Percentiles rank a stretch among this genome's conserved stretches.
These are phyloP conservation scores for Drosophila anomalipes DNA, from an alignment of 2,888 invertebrate species.

Conservation along the genomic window DNA sequence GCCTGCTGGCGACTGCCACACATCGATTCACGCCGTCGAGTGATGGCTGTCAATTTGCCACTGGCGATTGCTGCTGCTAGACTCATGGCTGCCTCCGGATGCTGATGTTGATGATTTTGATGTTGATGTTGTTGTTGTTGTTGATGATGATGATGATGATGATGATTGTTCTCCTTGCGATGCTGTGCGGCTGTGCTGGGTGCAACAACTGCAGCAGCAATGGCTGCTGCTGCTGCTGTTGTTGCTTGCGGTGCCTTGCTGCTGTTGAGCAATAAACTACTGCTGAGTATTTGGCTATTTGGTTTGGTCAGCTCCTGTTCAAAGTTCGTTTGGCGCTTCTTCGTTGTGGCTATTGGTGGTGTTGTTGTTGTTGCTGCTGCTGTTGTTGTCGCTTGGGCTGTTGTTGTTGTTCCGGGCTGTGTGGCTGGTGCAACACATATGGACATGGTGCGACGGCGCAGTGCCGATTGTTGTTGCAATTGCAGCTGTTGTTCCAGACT, in stretches of 20 bases:
- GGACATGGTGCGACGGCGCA: constrained; percentile 74
- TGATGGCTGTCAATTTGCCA: constrained; percentile 66
- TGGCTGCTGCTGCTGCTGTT: constrained; percentile 20
- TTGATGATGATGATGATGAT: constrained; percentile 53
- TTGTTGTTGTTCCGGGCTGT: constrained; percentile 8
- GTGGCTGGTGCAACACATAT: constrained; percentile 60
- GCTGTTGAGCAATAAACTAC: constrained; percentile 66
- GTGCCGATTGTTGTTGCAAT: constrained; percentile 46
- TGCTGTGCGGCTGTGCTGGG: constrained; percentile 55
- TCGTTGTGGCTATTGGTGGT: constrained; percentile 46
- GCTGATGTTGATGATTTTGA: constrained; percentile 49
- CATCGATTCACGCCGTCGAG: constrained; percentile 72
- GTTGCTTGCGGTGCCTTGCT: constrained; percentile 45
- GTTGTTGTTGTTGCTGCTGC: constrained; percentile 43
- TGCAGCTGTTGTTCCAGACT: constrained; percentile 19
- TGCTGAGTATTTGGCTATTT: constrained; percentile 71
- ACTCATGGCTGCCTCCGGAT: constrained; percentile 52
- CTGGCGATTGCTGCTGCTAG: constrained; percentile 65
- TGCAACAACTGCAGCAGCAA: constrained; percentile 8
- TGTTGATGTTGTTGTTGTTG: constrained; percentile 45
- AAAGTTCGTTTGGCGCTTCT: constrained; percentile 86
- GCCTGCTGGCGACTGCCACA: constrained; percentile 70
- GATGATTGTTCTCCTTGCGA: constrained; percentile 69
- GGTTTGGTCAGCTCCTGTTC: constrained; percentile 81
- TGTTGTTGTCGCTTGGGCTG: constrained; percentile 30